phyloP scores from a whole-genome alignment of 2,797 vertebrate genomes.

The Strix occidentalis region DNA sequence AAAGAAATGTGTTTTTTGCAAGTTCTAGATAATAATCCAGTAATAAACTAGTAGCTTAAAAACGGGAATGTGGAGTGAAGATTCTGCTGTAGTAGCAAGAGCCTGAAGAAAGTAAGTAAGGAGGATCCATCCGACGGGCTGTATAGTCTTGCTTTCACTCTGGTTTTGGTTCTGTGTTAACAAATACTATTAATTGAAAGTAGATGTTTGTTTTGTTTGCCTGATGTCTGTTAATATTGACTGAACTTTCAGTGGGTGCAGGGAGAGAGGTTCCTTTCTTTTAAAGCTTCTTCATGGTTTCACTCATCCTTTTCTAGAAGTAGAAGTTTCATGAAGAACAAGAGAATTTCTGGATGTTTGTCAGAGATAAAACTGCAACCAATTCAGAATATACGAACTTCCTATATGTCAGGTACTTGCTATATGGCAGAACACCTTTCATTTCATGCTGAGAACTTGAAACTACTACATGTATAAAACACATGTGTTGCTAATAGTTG shows the following conservation, averaged over 20 bases:
- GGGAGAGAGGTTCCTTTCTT: not conserved
- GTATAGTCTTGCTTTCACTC: not conserved
- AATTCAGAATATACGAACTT: slow-evolving; percentile 74
- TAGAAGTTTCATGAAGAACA: slow-evolving; percentile 89
- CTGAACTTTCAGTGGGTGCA: not conserved
- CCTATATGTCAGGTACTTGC: slow-evolving; percentile 77
- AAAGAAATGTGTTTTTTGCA: not conserved
- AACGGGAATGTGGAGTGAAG: not conserved
- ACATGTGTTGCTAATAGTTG: not conserved
- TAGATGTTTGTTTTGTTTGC: not conserved
- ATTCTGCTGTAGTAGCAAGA: not conserved
- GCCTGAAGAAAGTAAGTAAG: not conserved
- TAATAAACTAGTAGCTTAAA: not conserved
- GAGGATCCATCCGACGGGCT: not conserved
- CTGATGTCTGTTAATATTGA: not conserved
- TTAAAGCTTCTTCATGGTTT: not conserved
- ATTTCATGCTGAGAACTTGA: not conserved
- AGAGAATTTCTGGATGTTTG: slow-evolving; percentile 90
- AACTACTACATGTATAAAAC: not conserved
- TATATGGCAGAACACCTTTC: not conserved
- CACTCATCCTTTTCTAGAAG: slow-evolving; percentile 77
- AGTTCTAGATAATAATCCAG: not conserved
- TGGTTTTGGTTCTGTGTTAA: not conserved
- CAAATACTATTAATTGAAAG: not conserved
- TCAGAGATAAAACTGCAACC: slow-evolving; percentile 86